Conservation (phyloP, 2,797 vertebrate species). For the Pampus argenteus region DNA sequence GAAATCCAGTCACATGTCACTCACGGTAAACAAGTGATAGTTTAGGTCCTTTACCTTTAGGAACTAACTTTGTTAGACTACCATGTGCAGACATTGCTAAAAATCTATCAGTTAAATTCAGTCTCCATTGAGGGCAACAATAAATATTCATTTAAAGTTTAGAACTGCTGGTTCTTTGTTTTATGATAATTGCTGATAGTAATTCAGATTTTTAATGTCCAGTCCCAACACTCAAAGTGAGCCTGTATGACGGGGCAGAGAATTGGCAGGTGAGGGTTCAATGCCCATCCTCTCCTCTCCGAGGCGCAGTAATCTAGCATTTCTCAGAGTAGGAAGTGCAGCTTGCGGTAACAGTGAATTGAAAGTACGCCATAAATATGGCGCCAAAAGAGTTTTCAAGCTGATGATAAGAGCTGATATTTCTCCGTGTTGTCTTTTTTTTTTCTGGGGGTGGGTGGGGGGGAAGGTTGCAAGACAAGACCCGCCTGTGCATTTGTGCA, state of each 20-base stretch:
- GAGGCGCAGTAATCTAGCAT: constrained; percentile 64
- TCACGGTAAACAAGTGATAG: neutral
- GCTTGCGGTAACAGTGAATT: constrained; percentile 91
- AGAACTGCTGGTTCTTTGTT: neutral
- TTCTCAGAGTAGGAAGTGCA: constrained; percentile 81
- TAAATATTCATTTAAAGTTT: neutral
- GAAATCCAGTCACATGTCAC: neutral
- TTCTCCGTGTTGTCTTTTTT: constrained; percentile 40
- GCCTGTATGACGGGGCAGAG: neutral
- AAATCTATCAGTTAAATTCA: neutral
- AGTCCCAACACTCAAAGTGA: neutral
- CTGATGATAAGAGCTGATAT: constrained; percentile 82
- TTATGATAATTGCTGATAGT: neutral
- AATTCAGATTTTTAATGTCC: neutral
- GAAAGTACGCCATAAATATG: constrained; percentile 99
- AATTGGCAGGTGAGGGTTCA: constrained; percentile 68
- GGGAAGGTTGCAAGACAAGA: constrained; percentile 52
- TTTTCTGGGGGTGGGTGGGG: neutral
- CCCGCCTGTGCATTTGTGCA: constrained; percentile 70
- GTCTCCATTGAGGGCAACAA: neutral
- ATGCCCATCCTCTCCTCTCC: constrained; percentile 60
- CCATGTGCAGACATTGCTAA: neutral
- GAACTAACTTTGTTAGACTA: too few species aligned
- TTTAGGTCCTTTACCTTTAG: neutral
- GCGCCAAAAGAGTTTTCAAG: constrained; percentile 97